Evolutionary conservation across 2,888 invertebrate species (phyloP), one percentile per base, ranked within the genome.

Genomic region (Perdita meconis): DNA sequence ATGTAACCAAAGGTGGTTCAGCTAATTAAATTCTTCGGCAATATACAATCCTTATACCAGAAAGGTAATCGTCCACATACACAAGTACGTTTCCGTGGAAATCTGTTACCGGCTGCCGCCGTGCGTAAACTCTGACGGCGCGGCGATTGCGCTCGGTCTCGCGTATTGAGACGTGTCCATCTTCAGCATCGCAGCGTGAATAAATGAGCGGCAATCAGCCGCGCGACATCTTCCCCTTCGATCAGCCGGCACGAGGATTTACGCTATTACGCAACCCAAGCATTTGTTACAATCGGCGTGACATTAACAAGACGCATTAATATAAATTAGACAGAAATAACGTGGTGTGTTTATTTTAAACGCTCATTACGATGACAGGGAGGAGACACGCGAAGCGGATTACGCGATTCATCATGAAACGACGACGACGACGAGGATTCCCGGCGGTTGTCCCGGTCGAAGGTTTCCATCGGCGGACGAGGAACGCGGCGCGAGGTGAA

Each of bases 401-500:
- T 50, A 16, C 34, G 34, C 56, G 61, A 65, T 71, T 34, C 57
- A 38, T 63, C 79, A 73, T 57, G 64, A 59, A 44, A 51, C 66
- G 44, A 71, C 69, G 51, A 44, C 51, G 56, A 66, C 30, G n/a
- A 51, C 55, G 36, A 19, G 47, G 24, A 38, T 50, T 44, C 60
- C 26, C 36, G 38, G 22, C 53, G 24, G 47, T 24, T 44, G 56
- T 44, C 60, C 26, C 36, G 38, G 22, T 53, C 64, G 68, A n/a
- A n/a, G n/a, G 16, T 30, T 19, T 19, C 22, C 19, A 22, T 16
- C 19, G 42, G 61, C 50, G 40, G n/a, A 40, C 64, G 64, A 59
- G 68, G 16, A 78, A 47, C 57, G 51, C 59, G 71, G 40, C 51
- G 22, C 10, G 47, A 50, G 10, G 44, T 66, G 73, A 74, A 80